phyloP scores from a whole-genome alignment of 2,113 vertebrate genomes.

The Xerus inauris region DNA sequence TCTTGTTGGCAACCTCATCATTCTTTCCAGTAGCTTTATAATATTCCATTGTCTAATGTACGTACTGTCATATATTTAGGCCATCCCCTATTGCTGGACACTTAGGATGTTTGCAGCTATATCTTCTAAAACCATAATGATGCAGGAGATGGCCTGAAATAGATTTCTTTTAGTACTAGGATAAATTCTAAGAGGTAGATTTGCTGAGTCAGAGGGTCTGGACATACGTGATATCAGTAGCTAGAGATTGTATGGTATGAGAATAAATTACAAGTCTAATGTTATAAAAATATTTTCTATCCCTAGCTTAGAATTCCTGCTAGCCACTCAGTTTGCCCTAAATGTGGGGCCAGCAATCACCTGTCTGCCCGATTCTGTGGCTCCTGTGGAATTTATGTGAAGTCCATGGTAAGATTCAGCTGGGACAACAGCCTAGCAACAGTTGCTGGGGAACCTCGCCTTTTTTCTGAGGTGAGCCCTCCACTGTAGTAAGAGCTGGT shows the following conservation, averaged over 20 bases:
- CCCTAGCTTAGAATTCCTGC: constrained; percentile 83
- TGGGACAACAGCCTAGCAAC: constrained; percentile 5
- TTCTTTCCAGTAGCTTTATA: neutral
- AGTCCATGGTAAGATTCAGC: constrained; percentile 76
- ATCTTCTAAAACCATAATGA: neutral
- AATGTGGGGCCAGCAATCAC: constrained; percentile 89
- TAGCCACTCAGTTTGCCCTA: constrained; percentile 86
- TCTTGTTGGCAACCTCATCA: neutral
- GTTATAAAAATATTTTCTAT: constrained; percentile 50
- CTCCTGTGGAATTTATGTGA: constrained; percentile 89
- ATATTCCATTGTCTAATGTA: neutral
- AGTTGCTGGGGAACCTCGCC: neutral
- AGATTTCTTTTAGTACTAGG: constrained; percentile 3
- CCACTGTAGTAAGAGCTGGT: neutral
- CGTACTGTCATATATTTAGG: neutral
- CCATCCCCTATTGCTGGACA: neutral
- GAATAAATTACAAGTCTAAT: constrained; percentile 5
- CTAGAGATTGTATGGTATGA: neutral
- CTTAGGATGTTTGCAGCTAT: constrained; percentile 39
- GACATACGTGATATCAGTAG: neutral
- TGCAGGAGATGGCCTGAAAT: neutral
- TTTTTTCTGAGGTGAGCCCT: constrained; percentile 79
- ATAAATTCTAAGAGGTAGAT: constrained; percentile 26
- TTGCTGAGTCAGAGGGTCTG: neutral
- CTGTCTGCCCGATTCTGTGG: constrained; percentile 89